Conservation (phyloP, 2,888 invertebrate genomes). For the Malacosoma neustria region DNA sequence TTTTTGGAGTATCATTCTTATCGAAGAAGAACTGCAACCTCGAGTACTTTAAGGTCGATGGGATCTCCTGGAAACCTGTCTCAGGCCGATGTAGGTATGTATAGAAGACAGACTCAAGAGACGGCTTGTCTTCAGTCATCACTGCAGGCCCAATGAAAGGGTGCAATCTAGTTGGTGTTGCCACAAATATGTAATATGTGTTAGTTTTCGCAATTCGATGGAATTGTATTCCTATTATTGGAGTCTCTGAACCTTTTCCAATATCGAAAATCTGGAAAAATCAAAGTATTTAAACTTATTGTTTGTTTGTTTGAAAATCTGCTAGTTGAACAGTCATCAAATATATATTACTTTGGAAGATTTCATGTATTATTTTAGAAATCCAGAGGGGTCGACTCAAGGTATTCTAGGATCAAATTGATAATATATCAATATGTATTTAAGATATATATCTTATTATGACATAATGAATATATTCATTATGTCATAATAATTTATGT, state of each 20-base stretch:
- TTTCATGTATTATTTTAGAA: too few relatives aligned
- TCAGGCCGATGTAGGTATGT: conserved; percentile 83
- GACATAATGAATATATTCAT: too few relatives aligned
- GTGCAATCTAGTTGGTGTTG: conserved; percentile 89
- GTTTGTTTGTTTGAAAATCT: too few relatives aligned
- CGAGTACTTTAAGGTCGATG: conserved; percentile 83
- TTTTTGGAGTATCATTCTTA: conserved; percentile 79
- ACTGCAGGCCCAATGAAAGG: conserved; percentile 88
- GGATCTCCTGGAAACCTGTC: conserved; percentile 81
- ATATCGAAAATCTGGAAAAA: conserved; percentile 89
- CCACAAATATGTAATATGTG: conserved; percentile 87
- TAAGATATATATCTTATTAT: too few relatives aligned
- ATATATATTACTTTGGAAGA: too few relatives aligned
- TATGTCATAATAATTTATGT: too few relatives aligned
- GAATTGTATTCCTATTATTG: conserved; percentile 92
- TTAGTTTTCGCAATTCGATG: conserved; percentile 81
- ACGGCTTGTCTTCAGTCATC: conserved; percentile 82
- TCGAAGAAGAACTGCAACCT: conserved; percentile 85
- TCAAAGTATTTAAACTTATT: too few relatives aligned
- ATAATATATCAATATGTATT: too few relatives aligned
- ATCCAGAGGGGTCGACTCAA: too few relatives aligned
- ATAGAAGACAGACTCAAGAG: conserved; percentile 86
- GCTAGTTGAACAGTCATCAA: too few relatives aligned
- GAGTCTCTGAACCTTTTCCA: conserved; percentile 83
- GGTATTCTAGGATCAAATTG: too few relatives aligned